Evolutionary conservation across 2,113 vertebrate species (phyloP), one percentile per base, ranked within the genome.

Genomic region (Atherinomorus stipes): DNA sequence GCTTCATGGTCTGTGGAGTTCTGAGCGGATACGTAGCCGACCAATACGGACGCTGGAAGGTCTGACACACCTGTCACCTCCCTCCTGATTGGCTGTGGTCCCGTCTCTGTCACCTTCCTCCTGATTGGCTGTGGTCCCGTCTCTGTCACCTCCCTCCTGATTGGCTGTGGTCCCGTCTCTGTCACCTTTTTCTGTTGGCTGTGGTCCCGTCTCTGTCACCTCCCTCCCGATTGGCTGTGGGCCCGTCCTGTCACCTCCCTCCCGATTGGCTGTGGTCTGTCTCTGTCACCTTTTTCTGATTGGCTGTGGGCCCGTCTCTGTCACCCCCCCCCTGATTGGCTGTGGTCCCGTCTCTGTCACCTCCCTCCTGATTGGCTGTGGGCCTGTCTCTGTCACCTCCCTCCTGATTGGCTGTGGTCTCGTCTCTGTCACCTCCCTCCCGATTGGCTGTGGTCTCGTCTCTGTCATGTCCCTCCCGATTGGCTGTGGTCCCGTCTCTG

Each of bases 21-120:
- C 53, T 95, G 11, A 92, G 95, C 0, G 98, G 98, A 58, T 94
- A 96, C 57, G 38, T 98, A 21, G 96, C 98, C 0, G 98, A 99
- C 91, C 89, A 88, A 90, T 98, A 96, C 0, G 97, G 98, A 18
- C 96, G 97, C 80, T 95, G 96, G 95, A 99, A 96, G 95, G 98
- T 99, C 74, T 85, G 89, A 76, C 71, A n/a, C 1, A 7, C 4
- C 12, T 13, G 26, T 13, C 1, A 12, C 38, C 21, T 45, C 21
- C 15, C 16, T 8, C 28, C 10, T 19, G 5, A 3, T 71, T 66
- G 6, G 40, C 1, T 66, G 4, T 67, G 2, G 28, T 31, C 28
- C 28, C 7, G 28, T 31, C 28, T 31, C 3, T 7, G 28, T 31
- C 3, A 4, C 28, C 28, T 31, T 7, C 28, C 0, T 26, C 34